Evolutionary conservation across 2,797 vertebrate species (phyloP).

Genomic region (Macropodus opercularis): DNA sequence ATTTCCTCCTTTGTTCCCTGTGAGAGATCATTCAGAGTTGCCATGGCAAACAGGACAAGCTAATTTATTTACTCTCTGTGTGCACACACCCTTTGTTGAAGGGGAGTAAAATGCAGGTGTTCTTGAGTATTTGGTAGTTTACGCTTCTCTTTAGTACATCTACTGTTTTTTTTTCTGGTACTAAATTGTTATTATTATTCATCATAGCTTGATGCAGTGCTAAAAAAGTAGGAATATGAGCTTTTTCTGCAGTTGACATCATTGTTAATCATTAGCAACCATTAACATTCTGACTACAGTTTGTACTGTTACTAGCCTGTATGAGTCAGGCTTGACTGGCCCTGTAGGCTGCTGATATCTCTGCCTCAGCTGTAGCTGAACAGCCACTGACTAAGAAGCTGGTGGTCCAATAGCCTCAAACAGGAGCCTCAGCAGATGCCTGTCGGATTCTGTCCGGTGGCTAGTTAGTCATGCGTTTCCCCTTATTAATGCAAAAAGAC

Average conservation of each 20-base stretch:
- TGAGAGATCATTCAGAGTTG: conserved; percentile 34
- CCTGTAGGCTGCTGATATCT: conserved; percentile 33
- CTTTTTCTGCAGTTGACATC: conserved; percentile 1
- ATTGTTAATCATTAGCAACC: conserved; percentile 23
- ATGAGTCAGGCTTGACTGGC: conserved; percentile 26
- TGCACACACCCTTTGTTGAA: conserved; percentile 30
- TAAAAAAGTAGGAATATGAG: not conserved
- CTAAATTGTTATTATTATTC: not conserved
- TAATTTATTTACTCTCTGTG: conserved; percentile 37
- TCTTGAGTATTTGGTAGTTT: conserved; percentile 9
- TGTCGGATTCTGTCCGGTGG: conserved; percentile 36
- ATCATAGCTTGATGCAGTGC: not conserved
- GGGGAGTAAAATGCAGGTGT: not conserved
- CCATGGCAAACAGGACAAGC: conserved; percentile 27
- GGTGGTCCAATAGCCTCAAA: conserved; percentile 51
- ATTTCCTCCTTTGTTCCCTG: conserved; percentile 49
- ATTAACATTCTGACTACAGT: conserved; percentile 15
- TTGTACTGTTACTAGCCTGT: conserved; percentile 1
- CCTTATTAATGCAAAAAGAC: conserved; percentile 55
- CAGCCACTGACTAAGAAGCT: conserved; percentile 32
- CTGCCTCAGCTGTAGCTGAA: conserved; percentile 31
- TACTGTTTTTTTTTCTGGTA: not conserved
- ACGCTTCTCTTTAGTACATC: not conserved
- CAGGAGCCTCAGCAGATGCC: conserved; percentile 59
- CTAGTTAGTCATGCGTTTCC: conserved; percentile 52